These are phyloP conservation scores for Conomelus anceps DNA, from an alignment of 2,888 invertebrate species.

Conservation along the genomic window DNA sequence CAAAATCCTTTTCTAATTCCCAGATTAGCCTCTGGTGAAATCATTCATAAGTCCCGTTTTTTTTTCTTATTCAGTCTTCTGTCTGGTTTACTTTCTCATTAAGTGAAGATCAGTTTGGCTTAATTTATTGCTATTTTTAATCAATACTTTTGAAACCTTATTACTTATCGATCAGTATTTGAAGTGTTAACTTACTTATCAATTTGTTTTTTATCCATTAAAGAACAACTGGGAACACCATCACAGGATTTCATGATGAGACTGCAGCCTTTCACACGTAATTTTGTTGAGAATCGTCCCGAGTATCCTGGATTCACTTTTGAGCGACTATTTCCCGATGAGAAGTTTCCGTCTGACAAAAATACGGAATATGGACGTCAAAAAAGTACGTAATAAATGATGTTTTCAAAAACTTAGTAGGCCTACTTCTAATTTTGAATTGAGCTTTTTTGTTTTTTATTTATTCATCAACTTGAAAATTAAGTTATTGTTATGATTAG, in stretches of 20 bases:
- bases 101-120: too few relatives aligned
- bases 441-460: too few relatives aligned
- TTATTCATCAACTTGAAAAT: too few relatives aligned
- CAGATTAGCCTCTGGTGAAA: too few relatives aligned
- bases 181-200: too few relatives aligned
- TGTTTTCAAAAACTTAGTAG: background rate
- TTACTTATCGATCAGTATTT: too few relatives aligned
- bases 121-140: too few relatives aligned
- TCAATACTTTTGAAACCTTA: too few relatives aligned
- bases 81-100: background rate
- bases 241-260: constrained; percentile 94
- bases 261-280: constrained; percentile 92
- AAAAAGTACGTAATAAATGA: background rate
- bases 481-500: too few relatives aligned
- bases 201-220: constrained; percentile 30
- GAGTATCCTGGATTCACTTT: constrained; percentile 91
- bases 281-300: constrained; percentile 98
- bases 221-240: constrained; percentile 94
- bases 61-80: background rate
- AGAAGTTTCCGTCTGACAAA: constrained; percentile 85
- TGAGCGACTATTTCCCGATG: constrained; percentile 96
- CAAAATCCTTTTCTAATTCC: background rate
- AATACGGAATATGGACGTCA: background rate
- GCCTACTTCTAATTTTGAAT: background rate
- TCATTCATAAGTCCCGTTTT: background rate